Evolutionary conservation across 1,140 invertebrate genomes (phyloP).

Genomic region (Cepaea nemoralis): DNA sequence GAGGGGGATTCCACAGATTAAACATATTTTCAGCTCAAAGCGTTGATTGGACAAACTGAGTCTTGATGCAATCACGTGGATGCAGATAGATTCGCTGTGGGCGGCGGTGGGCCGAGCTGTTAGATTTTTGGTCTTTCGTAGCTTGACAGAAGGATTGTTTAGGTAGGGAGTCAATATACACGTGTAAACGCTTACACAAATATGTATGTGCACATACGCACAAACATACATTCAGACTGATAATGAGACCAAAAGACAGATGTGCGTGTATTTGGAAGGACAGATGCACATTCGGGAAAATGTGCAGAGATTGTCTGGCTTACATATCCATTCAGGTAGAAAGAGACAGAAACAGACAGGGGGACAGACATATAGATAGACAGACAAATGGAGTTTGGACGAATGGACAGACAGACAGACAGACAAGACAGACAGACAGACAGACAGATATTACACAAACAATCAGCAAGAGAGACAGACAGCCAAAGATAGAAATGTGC

Average conservation of each 20-base stretch:
- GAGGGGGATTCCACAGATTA: too few species aligned
- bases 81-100: too few species aligned
- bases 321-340: not conserved
- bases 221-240: not conserved
- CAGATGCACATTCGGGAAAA: too few species aligned
- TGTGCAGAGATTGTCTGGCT: too few species aligned
- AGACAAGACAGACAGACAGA: slow-evolving; percentile 6
- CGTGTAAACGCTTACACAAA: not conserved
- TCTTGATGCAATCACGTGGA: too few species aligned
- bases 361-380: not conserved
- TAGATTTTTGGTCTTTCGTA: too few species aligned
- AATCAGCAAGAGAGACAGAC: slow-evolving; percentile 8
- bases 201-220: not conserved
- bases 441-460: not conserved
- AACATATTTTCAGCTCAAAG: too few species aligned
- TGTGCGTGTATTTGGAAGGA: too few species aligned
- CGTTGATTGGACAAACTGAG: too few species aligned
- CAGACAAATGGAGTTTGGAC: slow-evolving; percentile 31
- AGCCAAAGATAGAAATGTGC: not conserved
- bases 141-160: too few species aligned
- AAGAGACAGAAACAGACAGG: not conserved
- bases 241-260: not conserved
- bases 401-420: slow-evolving; percentile 28
- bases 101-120: too few species aligned
- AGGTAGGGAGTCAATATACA: too few species aligned